Conservation (phyloP, 1,140 invertebrate species). For the Venustaconcha ellipsiformis region DNA sequence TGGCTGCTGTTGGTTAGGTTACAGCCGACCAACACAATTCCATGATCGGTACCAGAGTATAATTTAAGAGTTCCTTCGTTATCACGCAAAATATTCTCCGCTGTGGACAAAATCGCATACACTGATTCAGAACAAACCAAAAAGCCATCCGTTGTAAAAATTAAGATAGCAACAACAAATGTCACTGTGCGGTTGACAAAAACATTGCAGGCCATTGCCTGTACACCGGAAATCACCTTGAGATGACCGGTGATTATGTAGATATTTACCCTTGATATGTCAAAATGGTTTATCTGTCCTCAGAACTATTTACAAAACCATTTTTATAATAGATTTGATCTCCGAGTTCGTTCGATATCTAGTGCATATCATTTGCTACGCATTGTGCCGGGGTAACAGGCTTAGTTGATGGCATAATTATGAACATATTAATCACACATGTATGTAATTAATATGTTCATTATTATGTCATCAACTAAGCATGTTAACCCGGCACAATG, state of each 20-base stretch:
- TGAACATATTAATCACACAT: too few species aligned
- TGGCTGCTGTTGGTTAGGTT: conserved; percentile 40
- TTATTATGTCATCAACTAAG: too few species aligned
- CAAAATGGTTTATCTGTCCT: not conserved
- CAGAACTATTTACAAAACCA: not conserved
- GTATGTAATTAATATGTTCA: too few species aligned
- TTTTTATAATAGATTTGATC: not conserved
- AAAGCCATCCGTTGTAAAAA: not conserved
- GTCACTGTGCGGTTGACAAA: not conserved
- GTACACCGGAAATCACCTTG: not conserved
- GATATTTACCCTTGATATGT: not conserved
- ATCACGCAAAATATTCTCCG: conserved; percentile 22
- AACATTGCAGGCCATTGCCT: not conserved
- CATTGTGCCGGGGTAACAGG: too few species aligned
- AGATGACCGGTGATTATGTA: not conserved
- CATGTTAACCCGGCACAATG: too few species aligned
- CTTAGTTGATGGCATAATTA: too few species aligned
- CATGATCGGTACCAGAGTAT: conserved; percentile 19
- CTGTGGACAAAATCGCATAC: conserved; percentile 34
- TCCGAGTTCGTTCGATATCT: not conserved
- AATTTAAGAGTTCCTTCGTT: conserved; percentile 28
- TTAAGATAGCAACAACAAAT: not conserved
- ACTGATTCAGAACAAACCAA: conserved; percentile 19
- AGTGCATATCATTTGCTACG: too few species aligned
- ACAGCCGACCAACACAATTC: conserved; percentile 47